Percentiles rank a stretch among this genome's conserved stretches.
These are phyloP conservation scores for Lithosia quadra DNA, from an alignment of 2,888 invertebrate species.

Conservation along the genomic window DNA sequence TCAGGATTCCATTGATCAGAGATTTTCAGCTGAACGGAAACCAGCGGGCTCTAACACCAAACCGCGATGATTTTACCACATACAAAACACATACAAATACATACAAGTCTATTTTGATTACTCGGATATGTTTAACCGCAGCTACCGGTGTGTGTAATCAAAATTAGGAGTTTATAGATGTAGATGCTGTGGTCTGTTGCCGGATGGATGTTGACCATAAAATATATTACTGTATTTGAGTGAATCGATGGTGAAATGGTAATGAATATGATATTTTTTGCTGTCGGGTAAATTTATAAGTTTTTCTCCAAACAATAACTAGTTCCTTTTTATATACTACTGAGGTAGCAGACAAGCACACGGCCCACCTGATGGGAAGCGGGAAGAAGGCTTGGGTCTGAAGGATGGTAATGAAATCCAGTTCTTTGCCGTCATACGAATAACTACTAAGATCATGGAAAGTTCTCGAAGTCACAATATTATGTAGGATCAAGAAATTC, in stretches of 20 bases:
- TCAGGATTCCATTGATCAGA: not conserved
- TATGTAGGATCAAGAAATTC: no score
- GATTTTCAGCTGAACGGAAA: not conserved
- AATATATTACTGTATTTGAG: not conserved
- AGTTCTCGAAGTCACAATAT: no score
- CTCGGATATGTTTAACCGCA: slow-evolving; percentile 36
- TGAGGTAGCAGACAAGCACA: no score
- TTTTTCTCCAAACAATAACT: no score
- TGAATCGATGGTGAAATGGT: not conserved
- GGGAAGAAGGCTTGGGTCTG: no score
- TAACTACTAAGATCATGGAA: no score
- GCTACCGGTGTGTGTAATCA: slow-evolving; percentile 5
- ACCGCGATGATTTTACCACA: not conserved
- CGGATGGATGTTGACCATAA: not conserved
- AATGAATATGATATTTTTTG: not conserved
- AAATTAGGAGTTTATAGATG: slow-evolving; percentile 8
- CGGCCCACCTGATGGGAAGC: no score
- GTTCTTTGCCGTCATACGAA: no score
- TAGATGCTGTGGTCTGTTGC: slow-evolving; percentile 12
- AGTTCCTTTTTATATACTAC: no score
- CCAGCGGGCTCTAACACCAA: not conserved
- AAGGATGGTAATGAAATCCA: no score
- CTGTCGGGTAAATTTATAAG: no score
- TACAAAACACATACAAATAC: not conserved
- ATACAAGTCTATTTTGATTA: not conserved